Evolutionary conservation across 2,797 vertebrate genomes (phyloP), one percentile per base, ranked within the genome.

Genomic region (Rhinophrynus dorsalis): DNA sequence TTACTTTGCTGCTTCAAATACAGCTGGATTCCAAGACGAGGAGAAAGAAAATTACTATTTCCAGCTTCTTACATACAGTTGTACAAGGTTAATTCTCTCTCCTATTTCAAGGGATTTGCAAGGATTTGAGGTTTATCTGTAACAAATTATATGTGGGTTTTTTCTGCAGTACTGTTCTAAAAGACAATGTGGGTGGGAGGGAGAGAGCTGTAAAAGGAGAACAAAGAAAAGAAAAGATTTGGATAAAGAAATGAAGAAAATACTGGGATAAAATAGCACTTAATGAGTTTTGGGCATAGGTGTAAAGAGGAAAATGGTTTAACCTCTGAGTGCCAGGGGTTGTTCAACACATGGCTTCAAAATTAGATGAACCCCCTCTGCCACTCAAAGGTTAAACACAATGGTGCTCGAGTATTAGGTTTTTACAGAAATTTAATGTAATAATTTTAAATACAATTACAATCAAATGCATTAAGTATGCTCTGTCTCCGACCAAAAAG

Each of bases 41-140:
- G 55, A 66, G 61, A 71, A 75, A 70, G 67, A 70, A 75, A 75
- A 75, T 70, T 67, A 70, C 67, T 70, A 70, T 71, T 75, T 75
- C 61, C 61, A 60, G 62, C 61, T 70, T 69, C 74, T 75, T 75
- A 66, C 63, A 75, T 71, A 67, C 68, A 55, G 74, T 75, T 61
- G 35, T 60, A 70, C 62, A 67, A 75, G 74, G 74, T 75, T 75
- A 75, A 75, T 66, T 70, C 67, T 66, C 67, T 75, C 67, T 75
- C 74, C 67, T 66, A 70, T 67, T 69, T 70, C 68, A 64, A 37
- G 67, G 56, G 61, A 70, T 75, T 70, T 75, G 67, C 61, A 75
- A 55, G 67, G 74, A 75, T 75, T 75, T 75, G 63, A 70, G 68
- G 60, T 72, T 72, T 72, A 72, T 72, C 68, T 72, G 68, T 72